phyloP scores from a whole-genome alignment of 2,888 invertebrate genomes.

The Ichneumon xanthorius region DNA sequence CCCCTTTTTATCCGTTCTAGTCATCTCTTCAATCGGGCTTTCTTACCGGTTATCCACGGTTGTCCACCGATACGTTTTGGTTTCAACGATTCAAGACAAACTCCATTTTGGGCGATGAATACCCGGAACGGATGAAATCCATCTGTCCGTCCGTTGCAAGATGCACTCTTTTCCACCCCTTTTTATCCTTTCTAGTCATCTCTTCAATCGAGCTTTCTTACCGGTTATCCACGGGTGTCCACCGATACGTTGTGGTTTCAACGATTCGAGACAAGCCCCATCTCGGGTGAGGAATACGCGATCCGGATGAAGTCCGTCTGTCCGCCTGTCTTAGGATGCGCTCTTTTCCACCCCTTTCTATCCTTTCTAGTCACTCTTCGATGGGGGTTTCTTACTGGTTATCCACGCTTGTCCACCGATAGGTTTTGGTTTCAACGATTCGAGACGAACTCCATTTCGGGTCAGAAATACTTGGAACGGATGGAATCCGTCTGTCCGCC shows the following conservation, averaged over 20 bases:
- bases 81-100: constrained; percentile 4
- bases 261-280: neutral
- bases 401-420: neutral
- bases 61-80: neutral
- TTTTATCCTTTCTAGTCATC: neutral
- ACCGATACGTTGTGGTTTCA: neutral
- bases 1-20: neutral
- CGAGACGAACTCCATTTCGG: constrained; percentile 8
- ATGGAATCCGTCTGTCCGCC: no score
- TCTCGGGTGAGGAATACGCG: neutral
- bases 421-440: neutral
- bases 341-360: constrained; percentile 12
- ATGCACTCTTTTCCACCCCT: constrained; percentile 16
- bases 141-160: no score
- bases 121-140: neutral
- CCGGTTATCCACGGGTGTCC: neutral
- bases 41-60: neutral
- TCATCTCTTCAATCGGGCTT: neutral
- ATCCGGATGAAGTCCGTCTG: no score
- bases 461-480: neutral
- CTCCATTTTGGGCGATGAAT: constrained; percentile 3
- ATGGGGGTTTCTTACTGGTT: neutral
- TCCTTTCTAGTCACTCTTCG: neutral
- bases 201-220: neutral
- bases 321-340: neutral